phyloP scores from a whole-genome alignment of 1,140 invertebrate genomes.

The Drosophila ironensis region DNA sequence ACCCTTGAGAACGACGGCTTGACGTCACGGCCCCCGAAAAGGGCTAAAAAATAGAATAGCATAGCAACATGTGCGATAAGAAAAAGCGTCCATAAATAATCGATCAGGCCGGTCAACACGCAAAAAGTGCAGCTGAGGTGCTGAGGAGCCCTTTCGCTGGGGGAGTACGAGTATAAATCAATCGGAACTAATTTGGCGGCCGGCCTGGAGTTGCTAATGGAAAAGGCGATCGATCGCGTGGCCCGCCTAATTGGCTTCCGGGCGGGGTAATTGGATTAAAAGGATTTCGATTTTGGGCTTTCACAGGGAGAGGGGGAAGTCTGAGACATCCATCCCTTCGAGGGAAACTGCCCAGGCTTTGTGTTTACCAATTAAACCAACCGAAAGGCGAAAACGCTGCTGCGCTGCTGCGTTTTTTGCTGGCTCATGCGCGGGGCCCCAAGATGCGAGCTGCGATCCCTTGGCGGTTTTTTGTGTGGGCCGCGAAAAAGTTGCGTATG shows the following conservation, averaged over 20 bases:
- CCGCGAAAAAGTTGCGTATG: slow-evolving; percentile 28
- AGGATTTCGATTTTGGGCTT: too few species aligned
- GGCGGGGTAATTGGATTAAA: neutral
- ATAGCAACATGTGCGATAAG: slow-evolving; percentile 3
- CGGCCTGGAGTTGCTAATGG: neutral
- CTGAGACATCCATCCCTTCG: too few species aligned
- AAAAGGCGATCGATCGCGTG: slow-evolving; percentile 13
- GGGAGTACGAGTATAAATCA: slow-evolving; percentile 16
- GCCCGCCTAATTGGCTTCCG: slow-evolving; percentile 2
- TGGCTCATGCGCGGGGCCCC: too few species aligned
- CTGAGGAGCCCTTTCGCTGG: too few species aligned
- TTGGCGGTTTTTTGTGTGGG: slow-evolving; percentile 5
- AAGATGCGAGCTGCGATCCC: neutral
- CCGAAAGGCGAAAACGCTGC: neutral
- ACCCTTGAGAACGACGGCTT: slow-evolving; percentile 38
- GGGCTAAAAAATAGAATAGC: slow-evolving; percentile 16
- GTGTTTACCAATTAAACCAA: slow-evolving; percentile 21
- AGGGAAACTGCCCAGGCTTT: too few species aligned
- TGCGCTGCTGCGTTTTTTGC: too few species aligned
- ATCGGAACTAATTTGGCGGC: slow-evolving; percentile 33
- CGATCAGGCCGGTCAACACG: too few species aligned
- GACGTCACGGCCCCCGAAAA: too few species aligned
- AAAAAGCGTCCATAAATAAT: neutral
- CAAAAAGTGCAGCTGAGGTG: neutral
- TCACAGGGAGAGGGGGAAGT: too few species aligned